Base-by-base conservation (phyloP, 2,113 vertebrate species). In the Gallinago undulata region DNA sequence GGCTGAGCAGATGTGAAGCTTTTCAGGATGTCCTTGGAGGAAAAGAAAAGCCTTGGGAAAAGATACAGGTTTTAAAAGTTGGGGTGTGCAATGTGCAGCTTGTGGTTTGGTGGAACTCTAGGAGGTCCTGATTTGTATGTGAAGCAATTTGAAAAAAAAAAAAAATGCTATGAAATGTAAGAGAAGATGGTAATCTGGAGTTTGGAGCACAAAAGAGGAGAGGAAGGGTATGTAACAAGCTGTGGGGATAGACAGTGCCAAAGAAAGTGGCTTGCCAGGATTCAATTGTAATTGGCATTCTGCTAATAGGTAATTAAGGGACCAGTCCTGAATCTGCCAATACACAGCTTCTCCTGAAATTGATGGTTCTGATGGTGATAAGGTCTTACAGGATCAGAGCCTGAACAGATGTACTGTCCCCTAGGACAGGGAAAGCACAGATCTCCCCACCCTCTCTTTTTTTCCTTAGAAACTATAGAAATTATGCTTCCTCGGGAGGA, bases 361-460 rank as follows among this genome's bases (percentile, higher is more conserved):
- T 3, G 35, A 7, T 79, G 11, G n/a, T 31, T 63, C 55, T 75
- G 73, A n/a, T 11, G 0, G 0, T 66, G 60, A 11, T 31, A 69
- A 75, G 51, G 12, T 55, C 57, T 23, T 30, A 23, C 6, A 47
- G 60, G 60, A 74, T 60, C 69, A 78, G 47, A 89, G 47, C 56
- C 64, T 67, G 69, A 78, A 9, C 74, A 90, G 84, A 84, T 79
- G 56, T 57, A 33, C 51, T 10, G 31, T 33, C n/a, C 16, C n/a
- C 7, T 19, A 48, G 57, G 33, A 39, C 10, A 31, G 19, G 41
- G 35, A 50, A 6, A 82, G 21, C 81, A 57, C 18, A 35, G 48
- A 31, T 8, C 31, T 47, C 45, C 14, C 13, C 1, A 1, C 35
- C 13, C 3, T 8, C 4, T 41, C 9, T 69, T 11, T 35, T 43